Conservation (phyloP, 2,888 invertebrate species). For the Agrotis exclamationis region DNA sequence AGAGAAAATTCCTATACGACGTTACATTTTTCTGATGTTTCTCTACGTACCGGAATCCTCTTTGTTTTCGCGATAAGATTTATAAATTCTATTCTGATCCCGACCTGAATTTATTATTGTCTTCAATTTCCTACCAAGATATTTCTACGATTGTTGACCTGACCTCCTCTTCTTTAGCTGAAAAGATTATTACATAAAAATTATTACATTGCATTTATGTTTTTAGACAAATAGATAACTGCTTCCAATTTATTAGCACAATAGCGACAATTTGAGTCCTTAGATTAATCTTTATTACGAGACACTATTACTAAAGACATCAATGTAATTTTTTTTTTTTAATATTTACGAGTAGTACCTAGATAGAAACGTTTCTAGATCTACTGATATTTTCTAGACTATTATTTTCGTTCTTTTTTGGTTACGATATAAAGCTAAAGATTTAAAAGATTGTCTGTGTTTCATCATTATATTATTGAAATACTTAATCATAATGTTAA, state of each 20-base stretch:
- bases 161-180: slow-evolving; percentile 6
- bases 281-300: slow-evolving; percentile 11
- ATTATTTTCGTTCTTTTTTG: not conserved
- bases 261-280: slow-evolving; percentile 20
- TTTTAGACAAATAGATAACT: slow-evolving; percentile 1
- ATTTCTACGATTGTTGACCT: slow-evolving; percentile 16
- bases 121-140: slow-evolving; percentile 18
- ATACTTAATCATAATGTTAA: not conserved
- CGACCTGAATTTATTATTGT: not conserved
- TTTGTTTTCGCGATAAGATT: not conserved
- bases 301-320: not conserved
- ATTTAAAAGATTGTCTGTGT: not conserved
- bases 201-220: not conserved
- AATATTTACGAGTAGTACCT: too few relatives aligned
- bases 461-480: slow-evolving; percentile 11
- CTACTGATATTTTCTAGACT: slow-evolving; percentile 8
- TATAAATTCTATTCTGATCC: not conserved
- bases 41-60: not conserved
- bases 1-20: too few relatives aligned
- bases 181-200: slow-evolving; percentile 31
- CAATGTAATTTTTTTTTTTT: too few relatives aligned
- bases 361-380: not conserved
- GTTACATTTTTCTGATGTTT: too few relatives aligned
- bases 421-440: not conserved
- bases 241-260: slow-evolving; percentile 22